Evolutionary conservation across 2,113 vertebrate genomes (phyloP), one percentile per base, ranked within the genome.

Genomic region (Gasterosteus nipponicus): DNA sequence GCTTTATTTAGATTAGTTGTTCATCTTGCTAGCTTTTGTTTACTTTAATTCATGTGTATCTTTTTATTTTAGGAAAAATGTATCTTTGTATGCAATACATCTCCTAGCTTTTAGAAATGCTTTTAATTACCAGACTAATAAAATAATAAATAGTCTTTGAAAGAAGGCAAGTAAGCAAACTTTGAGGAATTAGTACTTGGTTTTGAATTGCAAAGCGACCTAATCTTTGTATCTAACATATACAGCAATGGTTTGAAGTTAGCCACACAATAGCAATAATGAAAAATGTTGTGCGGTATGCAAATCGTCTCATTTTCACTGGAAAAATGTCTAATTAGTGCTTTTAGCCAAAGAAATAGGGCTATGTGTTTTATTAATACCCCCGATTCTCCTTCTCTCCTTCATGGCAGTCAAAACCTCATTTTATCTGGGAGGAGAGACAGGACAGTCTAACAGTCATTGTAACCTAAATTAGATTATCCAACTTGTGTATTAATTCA

Each of bases 401-500:
- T 35, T 57, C 18, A 70, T 35, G 69, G 73, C 56, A 62, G 41
- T 38, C 66, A 57, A 65, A 77, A 47, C 58, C 73, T 64, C 33
- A 35, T 38, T 79, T 85, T 74, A 77, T 68, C 26, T 18, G 65
- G 62, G 69, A 82, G 76, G 47, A 51, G 18, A 12, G 61, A 49
- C 4, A 75, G 57, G 39, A 71, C 61, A 74, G 64, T 73, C 80
- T 83, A 85, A 90, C 87, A 88, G 84, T 83, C 73, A 10, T 58
- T 71, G 87, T 74, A 80, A 78, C 86, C 9, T 67, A 83, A 90
- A 90, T 90, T 82, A 67, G 74, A 82, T 87, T 85, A 87, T 86
- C 86, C 71, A 80, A 80, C 35, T 31, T 78, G 79, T 79, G 7
- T 82, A 88, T 92, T 88, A 86, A 87, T 90, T 88, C 67, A 86